Conservation (phyloP, 2,797 vertebrate genomes). For the Steatocranus sp. region DNA sequence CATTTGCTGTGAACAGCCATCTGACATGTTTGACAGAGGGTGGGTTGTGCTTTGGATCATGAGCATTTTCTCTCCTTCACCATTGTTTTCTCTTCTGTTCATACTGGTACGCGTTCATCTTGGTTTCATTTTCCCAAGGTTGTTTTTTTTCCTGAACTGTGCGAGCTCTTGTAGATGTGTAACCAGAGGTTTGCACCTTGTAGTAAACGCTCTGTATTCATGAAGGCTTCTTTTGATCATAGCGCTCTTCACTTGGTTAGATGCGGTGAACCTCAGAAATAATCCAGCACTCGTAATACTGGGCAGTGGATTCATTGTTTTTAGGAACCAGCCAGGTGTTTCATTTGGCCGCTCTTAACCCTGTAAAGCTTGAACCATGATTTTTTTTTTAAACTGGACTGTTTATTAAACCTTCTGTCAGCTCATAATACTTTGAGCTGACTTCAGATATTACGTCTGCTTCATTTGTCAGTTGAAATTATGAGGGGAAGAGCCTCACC, state of each 20-base stretch:
- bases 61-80: neutral
- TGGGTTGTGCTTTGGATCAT: neutral
- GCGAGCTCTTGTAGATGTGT: neutral
- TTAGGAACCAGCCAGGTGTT: neutral
- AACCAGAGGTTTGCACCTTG: neutral
- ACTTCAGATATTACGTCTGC: fast-evolving
- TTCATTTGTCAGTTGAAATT: neutral
- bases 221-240: neutral
- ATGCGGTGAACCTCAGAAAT: neutral
- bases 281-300: neutral
- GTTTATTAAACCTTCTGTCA: neutral
- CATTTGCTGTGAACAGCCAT: neutral
- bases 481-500: neutral
- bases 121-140: neutral
- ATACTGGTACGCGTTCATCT: neutral
- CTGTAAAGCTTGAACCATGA: neutral
- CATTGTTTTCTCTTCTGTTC: neutral
- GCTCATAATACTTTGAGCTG: neutral
- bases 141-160: neutral
- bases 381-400: neutral
- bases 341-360: neutral
- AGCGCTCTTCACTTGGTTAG: neutral
- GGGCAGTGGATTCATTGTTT: neutral
- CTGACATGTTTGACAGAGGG: neutral
- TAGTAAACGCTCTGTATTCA: neutral